Evolutionary conservation across 2,888 invertebrate species (phyloP).

Genomic region (Plutella xylostella): DNA sequence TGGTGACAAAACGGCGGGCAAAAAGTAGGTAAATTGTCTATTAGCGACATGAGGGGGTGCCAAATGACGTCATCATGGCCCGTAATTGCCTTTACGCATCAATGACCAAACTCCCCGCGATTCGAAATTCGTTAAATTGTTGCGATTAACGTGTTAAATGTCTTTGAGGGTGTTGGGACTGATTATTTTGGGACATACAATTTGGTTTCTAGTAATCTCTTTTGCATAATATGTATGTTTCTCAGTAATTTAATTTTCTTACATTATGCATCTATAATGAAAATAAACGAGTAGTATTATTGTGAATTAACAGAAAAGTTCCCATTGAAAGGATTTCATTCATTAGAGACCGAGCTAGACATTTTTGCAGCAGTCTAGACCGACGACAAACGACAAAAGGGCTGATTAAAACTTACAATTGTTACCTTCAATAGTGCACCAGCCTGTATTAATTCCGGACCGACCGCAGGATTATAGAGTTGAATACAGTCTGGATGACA

Average conservation of each 20-base stretch:
- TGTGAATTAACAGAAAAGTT: no score
- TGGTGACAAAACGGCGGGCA: constrained; percentile 29
- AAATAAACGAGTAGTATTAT: no score
- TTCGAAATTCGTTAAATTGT: constrained; percentile 60
- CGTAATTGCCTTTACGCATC: constrained; percentile 68
- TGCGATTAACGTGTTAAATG: constrained; percentile 62
- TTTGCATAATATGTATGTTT: background rate
- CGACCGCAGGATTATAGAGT: constrained; percentile 1
- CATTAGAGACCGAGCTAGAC: constrained; percentile 31
- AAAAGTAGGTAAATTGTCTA: constrained; percentile 60
- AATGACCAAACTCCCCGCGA: constrained; percentile 41
- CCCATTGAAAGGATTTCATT: constrained; percentile 28
- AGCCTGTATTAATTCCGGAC: constrained; percentile 5
- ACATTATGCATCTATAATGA: no score
- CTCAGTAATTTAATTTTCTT: no score
- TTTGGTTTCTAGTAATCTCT: no score
- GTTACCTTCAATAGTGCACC: constrained; percentile 28
- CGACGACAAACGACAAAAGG: constrained; percentile 48
- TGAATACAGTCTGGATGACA: background rate
- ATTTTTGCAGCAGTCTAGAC: constrained; percentile 51
- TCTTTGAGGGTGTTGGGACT: constrained; percentile 41
- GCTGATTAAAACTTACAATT: constrained; percentile 59
- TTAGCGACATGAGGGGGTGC: constrained; percentile 41
- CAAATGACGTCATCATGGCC: constrained; percentile 64
- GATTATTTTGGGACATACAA: constrained; percentile 12